Evolutionary conservation across 2,797 vertebrate species (phyloP).

Genomic region (Loriculus beryllinus): DNA sequence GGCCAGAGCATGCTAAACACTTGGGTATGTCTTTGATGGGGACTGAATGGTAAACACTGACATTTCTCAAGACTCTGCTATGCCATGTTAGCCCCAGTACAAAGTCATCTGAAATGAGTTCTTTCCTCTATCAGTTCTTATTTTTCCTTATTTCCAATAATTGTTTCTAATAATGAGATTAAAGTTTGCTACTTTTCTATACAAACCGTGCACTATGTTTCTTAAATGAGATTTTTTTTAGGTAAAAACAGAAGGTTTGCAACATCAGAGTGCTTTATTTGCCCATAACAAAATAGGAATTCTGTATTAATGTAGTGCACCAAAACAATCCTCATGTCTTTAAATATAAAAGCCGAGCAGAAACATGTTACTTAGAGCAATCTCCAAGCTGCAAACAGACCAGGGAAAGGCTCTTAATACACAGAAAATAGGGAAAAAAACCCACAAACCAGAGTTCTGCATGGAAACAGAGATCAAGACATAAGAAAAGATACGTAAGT

Average conservation of each 20-base stretch:
- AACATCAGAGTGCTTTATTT: background rate
- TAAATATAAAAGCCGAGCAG: background rate
- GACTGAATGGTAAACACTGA: background rate
- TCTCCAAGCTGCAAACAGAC: background rate
- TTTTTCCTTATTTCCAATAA: background rate
- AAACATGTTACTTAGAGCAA: background rate
- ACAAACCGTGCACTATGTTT: background rate
- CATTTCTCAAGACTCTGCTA: background rate
- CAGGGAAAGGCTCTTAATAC: background rate
- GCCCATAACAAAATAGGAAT: background rate
- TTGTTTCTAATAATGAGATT: background rate
- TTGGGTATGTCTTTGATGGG: background rate
- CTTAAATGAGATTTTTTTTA: background rate
- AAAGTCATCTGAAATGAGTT: background rate
- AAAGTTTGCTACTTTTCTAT: background rate
- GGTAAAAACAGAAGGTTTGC: background rate
- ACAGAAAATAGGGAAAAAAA: background rate
- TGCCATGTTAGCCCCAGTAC: background rate
- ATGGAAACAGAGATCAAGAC: background rate
- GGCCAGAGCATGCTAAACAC: background rate
- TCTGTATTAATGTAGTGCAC: background rate
- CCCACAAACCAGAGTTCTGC: background rate
- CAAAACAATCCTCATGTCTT: background rate
- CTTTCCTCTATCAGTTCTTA: background rate
- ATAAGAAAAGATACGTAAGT: background rate